phyloP scores from a whole-genome alignment of 2,113 vertebrate species.

The Carettochelys insculpta region DNA sequence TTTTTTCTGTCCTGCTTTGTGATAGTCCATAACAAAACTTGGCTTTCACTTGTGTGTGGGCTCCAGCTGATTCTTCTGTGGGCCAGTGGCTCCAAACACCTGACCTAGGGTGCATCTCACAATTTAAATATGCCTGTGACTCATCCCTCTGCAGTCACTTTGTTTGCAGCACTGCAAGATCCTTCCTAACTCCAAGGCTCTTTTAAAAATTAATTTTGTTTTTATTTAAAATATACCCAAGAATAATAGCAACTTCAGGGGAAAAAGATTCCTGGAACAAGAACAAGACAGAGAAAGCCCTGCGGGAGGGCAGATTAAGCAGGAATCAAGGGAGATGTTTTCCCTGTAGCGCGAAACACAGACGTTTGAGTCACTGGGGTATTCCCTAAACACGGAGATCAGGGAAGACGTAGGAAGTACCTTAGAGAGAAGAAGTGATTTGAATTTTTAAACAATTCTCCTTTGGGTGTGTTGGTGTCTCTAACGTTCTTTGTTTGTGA shows the following conservation, averaged over 20 bases:
- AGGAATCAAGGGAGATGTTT: background rate
- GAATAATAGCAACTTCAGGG: background rate
- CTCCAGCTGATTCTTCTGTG: no score
- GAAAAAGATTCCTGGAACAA: background rate
- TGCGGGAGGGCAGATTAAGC: accelerated
- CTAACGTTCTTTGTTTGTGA: background rate
- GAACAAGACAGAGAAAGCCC: background rate
- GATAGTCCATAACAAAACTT: no score
- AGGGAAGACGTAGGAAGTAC: background rate
- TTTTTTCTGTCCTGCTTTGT: no score
- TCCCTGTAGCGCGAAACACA: background rate
- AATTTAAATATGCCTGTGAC: slow-evolving; percentile 1
- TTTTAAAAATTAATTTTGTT: background rate
- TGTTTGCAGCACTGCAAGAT: background rate
- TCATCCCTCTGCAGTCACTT: slow-evolving; percentile 3
- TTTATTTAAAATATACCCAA: background rate
- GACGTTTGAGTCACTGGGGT: background rate
- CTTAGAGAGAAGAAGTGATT: background rate
- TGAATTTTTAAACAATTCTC: background rate
- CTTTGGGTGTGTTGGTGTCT: background rate
- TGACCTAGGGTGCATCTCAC: no score
- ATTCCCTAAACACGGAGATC: background rate
- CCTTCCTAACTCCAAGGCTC: background rate
- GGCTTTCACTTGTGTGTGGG: no score
- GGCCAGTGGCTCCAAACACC: no score